Evolutionary conservation across 2,113 vertebrate genomes (phyloP).

Genomic region (Entomyzon cyanotis): DNA sequence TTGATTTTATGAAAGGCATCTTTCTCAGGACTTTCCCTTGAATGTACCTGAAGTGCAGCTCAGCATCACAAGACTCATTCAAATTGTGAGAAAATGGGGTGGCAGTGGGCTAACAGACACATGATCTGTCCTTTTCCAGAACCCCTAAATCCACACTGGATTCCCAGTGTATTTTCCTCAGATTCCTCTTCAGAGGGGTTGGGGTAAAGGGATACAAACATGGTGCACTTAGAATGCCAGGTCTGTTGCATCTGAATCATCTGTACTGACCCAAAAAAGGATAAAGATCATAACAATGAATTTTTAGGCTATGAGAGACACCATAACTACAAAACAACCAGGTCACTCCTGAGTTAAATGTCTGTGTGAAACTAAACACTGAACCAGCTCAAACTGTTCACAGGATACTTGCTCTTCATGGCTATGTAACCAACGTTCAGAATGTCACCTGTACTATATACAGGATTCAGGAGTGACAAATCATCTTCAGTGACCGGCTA

Average conservation of each 20-base stretch:
- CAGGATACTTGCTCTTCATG: neutral
- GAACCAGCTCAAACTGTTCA: neutral
- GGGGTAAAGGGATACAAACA: neutral
- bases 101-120: neutral
- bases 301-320: neutral
- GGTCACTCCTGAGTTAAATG: neutral
- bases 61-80: neutral
- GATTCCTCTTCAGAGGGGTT: neutral
- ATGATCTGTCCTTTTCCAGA: neutral
- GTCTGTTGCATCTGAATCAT: neutral
- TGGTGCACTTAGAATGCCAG: neutral
- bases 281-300: neutral
- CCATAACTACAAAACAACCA: neutral
- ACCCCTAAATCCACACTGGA: neutral
- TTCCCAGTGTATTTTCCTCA: neutral
- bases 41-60: neutral
- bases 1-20: neutral
- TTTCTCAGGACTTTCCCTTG: neutral
- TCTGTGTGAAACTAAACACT: neutral
- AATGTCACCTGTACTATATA: neutral
- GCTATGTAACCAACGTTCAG: fast-evolving
- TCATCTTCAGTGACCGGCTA: neutral
- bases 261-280: neutral
- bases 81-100: neutral
- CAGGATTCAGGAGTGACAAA: neutral